Base-by-base conservation (phyloP, 2,113 vertebrate species). In the Lasiurus borealis region DNA sequence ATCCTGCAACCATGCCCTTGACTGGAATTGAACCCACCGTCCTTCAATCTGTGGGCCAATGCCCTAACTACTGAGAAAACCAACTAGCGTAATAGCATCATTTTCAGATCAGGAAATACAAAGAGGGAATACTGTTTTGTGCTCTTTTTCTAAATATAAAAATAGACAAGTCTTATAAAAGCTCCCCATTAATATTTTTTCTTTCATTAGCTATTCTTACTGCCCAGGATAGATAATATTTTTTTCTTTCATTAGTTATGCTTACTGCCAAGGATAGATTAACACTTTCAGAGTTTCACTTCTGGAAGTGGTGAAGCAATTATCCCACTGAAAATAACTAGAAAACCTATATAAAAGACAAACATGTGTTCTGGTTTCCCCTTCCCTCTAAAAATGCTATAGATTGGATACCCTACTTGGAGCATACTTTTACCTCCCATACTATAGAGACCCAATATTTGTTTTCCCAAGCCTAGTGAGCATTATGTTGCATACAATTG, bases 401-500 rank as follows among this genome's bases (percentile, higher is more conserved):
- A 1, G 57, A 48, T 29, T 12, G 19, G 16, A 29, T 21, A 13
- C 27, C 36, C 13, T 46, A 50, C 8, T 9, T 16, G 34, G 18
- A 29, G 46, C 57, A 12, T 18, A 29, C 6, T 16, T 23, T 16
- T 40, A 16, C 48, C 68, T 25, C 19, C 54, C 46, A 7, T 18
- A 25, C 14, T 57, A 52, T 34, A n/a, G 57, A 18, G 36, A n/a
- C 31, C 25, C 23, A 18, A 2, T 8, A 5, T 36, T 54, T 5
- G 2, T 18, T 54, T 46, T 34, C 19, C 48, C 10, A 6, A 64
- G 54, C n/a, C 57, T 6, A 1, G 66, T 10, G 12, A 19, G 12
- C 2, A 0, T 7, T 21, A 44, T 0, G 1, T 0, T 2, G 6
- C 40, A 1, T 1, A 48, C 36, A 8, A 16, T 40, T 3, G 40